Conservation (phyloP, 2,797 vertebrate genomes). For the Limnodromus scolopaceus region DNA sequence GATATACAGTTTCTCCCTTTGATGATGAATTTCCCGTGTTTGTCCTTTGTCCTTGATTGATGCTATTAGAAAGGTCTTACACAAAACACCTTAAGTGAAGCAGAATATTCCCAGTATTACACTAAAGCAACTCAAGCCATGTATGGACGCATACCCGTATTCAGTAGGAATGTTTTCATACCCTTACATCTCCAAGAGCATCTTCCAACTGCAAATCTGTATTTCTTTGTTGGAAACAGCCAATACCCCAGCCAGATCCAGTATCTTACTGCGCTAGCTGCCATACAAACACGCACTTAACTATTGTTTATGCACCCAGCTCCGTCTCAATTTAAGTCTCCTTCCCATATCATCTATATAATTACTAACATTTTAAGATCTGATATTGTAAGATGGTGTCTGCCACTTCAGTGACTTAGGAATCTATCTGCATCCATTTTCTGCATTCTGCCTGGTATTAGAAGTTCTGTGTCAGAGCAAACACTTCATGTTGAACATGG, state of each 20-base stretch:
- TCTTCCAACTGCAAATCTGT: neutral
- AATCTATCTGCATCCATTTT: neutral
- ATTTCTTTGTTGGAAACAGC: neutral
- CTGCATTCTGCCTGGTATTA: neutral
- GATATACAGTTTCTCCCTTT: neutral
- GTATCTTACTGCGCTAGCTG: neutral
- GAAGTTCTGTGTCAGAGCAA: neutral
- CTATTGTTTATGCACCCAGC: neutral
- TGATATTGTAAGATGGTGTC: neutral
- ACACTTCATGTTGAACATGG: neutral
- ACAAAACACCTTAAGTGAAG: neutral
- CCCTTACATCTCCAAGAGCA: neutral
- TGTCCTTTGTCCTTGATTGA: neutral
- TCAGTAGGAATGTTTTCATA: neutral
- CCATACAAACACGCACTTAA: fast-evolving
- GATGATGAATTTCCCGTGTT: neutral
- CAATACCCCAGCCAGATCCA: neutral
- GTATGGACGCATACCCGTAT: neutral
- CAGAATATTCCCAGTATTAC: neutral
- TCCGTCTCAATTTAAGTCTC: neutral
- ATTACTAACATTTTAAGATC: neutral
- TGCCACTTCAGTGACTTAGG: neutral
- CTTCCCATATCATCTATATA: neutral
- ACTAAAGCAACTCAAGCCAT: neutral
- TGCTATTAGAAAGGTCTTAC: neutral